Percentiles rank a stretch among this genome's conserved stretches.
Conservation (phyloP, 2,888 invertebrate genomes). For the Empis stercorea region DNA sequence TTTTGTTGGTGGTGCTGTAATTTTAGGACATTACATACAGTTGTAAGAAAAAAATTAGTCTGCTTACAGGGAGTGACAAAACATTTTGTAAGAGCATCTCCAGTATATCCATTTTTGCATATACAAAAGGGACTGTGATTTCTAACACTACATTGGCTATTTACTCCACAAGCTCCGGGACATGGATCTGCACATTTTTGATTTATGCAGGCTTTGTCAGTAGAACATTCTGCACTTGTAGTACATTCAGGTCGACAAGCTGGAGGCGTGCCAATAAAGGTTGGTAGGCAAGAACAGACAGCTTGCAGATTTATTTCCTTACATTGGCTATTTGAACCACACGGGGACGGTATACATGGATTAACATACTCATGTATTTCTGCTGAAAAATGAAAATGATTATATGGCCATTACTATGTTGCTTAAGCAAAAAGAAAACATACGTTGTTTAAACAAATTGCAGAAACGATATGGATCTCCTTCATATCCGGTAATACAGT, state of each 20-base stretch:
- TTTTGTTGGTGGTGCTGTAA: slow-evolving; percentile 23
- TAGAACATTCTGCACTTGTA: slow-evolving; percentile 60
- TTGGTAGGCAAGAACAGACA: slow-evolving; percentile 60
- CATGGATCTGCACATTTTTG: slow-evolving; percentile 70
- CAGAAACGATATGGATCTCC: slow-evolving; percentile 62
- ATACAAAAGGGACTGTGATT: slow-evolving; percentile 69
- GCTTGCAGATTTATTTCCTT: slow-evolving; percentile 56
- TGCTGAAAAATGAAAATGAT: slow-evolving; percentile 16
- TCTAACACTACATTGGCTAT: slow-evolving; percentile 60
- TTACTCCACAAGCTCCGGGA: slow-evolving; percentile 49
- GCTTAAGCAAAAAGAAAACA: slow-evolving; percentile 24
- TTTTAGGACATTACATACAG: slow-evolving; percentile 30
- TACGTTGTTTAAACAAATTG: slow-evolving; percentile 41
- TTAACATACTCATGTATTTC: slow-evolving; percentile 33
- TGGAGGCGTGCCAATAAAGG: slow-evolving; percentile 60
- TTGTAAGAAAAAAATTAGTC: slow-evolving; percentile 55
- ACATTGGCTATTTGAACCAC: slow-evolving; percentile 64
- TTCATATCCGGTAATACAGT: slow-evolving; percentile 54
- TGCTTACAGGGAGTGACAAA: slow-evolving; percentile 38
- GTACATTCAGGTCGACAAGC: slow-evolving; percentile 69
- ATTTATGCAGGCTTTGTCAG: slow-evolving; percentile 58
- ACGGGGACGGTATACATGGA: slow-evolving; percentile 59
- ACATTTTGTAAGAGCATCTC: slow-evolving; percentile 61
- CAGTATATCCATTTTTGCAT: slow-evolving; percentile 54
- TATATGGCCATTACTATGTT: no score